Evolutionary conservation across 2,113 vertebrate species (phyloP).

Genomic region (Lophochroa leadbeateri): DNA sequence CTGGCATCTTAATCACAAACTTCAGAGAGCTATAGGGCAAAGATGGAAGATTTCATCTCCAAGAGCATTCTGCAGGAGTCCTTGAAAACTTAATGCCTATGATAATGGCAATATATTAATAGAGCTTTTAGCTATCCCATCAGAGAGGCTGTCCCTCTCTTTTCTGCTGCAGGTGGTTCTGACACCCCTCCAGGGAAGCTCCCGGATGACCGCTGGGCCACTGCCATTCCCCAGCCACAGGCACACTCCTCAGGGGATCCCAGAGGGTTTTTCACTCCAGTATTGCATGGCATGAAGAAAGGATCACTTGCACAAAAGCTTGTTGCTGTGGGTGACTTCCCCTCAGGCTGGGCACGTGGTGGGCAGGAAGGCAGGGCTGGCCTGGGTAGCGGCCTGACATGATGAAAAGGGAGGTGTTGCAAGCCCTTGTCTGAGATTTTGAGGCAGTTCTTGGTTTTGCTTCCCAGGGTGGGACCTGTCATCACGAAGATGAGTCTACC

Average conservation of each 20-base stretch:
- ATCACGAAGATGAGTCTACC: neutral
- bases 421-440: neutral
- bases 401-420: conserved; percentile 23
- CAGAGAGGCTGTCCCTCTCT: neutral
- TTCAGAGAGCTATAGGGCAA: neutral
- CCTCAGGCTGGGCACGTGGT: neutral
- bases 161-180: neutral
- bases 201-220: rapidly evolving
- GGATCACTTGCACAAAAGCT: neutral
- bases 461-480: neutral
- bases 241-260: neutral
- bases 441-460: neutral
- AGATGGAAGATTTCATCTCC: neutral
- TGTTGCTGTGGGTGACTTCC: neutral
- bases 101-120: neutral
- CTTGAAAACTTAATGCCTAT: neutral
- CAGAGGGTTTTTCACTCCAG: rapidly evolving
- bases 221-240: rapidly evolving
- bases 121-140: neutral
- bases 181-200: neutral
- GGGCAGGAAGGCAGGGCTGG: neutral
- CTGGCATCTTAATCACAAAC: neutral
- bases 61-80: neutral
- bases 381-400: neutral
- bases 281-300: neutral